Base-by-base conservation (phyloP, 2,888 invertebrate species). In the Brachylomia viminalis region DNA sequence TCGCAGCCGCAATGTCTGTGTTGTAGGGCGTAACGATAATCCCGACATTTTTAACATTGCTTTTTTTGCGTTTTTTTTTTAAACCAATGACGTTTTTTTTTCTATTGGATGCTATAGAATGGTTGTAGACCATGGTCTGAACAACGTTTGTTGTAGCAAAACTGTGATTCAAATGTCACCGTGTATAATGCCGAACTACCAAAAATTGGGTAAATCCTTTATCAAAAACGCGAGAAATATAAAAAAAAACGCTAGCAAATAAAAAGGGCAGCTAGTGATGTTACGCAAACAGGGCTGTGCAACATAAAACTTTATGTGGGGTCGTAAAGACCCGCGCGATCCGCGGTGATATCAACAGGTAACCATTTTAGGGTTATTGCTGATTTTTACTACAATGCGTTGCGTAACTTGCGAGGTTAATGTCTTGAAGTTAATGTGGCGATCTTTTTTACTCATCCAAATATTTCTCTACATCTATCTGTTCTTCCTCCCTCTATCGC, bases 281-380 rank as follows among this genome's bases (percentile, higher is more conserved):
- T 85, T 86, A 86, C 86, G 84, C 81, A 87, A 87, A 88, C 85
- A 82, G 82, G 88, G 84, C 85, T 83, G 86, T 81, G 84, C 79
- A 80, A 86, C 90, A 90, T 93, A 92, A 92, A 93, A 91, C 72
- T 93, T 93, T 92, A 93, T 90, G 90, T 80, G 81, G 70, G 88
- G 88, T 86, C 91, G 86, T 93, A 90, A 91, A 91, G 89, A 86
- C 89, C 91, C 82, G 81, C 75, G 68, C 87, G 77, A 75, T 83
- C 77, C 80, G 77, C 80, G 84, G 85, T 86, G 88, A 87, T 90
- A 92, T 92, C 93, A 92, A 93, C 92, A 92, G 92, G 92, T 92
- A 84, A 85, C 72, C 83, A 84, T 87, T 91, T 91, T 91, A 91
- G 90, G 87, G 90, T 92, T 91, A 90, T 89, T 89, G 86, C 86